These are phyloP conservation scores for Globicephala melas DNA, from an alignment of 2,113 vertebrate genomes.

Conservation along the genomic window DNA sequence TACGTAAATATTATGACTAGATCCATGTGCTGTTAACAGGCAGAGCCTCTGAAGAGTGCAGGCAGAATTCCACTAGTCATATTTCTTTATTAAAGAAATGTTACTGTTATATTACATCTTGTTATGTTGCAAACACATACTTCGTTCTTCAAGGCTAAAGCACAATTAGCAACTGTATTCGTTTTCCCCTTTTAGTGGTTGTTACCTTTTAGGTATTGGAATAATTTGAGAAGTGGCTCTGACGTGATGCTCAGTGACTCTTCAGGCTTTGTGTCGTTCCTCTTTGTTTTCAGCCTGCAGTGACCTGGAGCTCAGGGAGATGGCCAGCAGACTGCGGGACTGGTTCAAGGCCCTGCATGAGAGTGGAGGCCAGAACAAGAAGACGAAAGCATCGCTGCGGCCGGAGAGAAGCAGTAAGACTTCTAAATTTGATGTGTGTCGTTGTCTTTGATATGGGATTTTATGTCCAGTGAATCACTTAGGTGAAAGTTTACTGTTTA, in stretches of 20 bases:
- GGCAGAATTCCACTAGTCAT: background rate
- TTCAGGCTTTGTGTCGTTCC: conserved; percentile 34
- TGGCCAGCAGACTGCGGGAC: conserved; percentile 91
- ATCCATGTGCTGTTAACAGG: background rate
- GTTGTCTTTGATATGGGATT: conserved; percentile 12
- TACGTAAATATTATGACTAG: background rate
- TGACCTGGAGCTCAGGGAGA: conserved; percentile 92
- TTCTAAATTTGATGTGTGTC: conserved; percentile 28
- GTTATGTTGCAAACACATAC: background rate
- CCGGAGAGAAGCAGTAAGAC: conserved; percentile 93
- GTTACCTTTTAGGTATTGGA: background rate
- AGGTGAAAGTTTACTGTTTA: background rate
- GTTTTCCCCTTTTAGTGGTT: background rate
- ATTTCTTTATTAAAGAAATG: background rate
- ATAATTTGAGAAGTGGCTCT: background rate
- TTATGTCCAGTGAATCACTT: background rate
- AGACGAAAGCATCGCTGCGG: conserved; percentile 86
- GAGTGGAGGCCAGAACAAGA: conserved; percentile 91
- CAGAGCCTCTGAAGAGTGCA: background rate
- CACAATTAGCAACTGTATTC: background rate
- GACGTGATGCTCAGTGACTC: background rate
- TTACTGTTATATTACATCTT: background rate
- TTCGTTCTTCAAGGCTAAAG: background rate
- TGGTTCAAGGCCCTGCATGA: conserved; percentile 97
- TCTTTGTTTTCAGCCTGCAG: conserved; percentile 88